Base-by-base conservation (phyloP, 2,888 invertebrate species). In the Xanthostigma xanthostigma region DNA sequence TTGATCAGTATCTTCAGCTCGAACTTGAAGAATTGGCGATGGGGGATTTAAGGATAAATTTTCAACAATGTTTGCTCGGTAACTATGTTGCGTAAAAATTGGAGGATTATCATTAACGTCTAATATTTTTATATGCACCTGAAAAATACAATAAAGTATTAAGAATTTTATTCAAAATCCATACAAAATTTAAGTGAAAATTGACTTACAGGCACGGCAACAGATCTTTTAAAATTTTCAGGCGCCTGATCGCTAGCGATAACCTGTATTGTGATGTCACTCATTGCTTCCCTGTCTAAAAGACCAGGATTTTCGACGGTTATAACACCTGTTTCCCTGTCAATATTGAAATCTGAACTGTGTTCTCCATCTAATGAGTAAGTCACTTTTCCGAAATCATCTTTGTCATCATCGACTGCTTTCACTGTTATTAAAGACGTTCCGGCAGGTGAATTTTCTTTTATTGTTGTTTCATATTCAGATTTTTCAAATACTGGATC, bases 61-160 rank as follows among this genome's bases (percentile, higher is more conserved):
- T 64, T 93, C 92, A 0, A 87, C 84, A 11, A 93, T 84, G 0
- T 81, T 84, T 1, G 84, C 81, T 56, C 79, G 78, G 65, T 91
- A 93, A 9, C 76, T 76, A 43, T 78, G 76, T 56, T 84, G 82
- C 0, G 76, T 78, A 65, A 95, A 94, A 41, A 78, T 69, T 0
- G 94, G 94, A 0, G 81, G 69, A 66, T 93, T 90, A 65, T 94
- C 93, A 65, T 94, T 93, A n/a, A 86, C 78, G 63, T 94, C 93
- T 33, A 76, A 62, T 9, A 93, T 73, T 64, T 79, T 81, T 41
- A 91, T 78, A 59, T 82, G 76, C 2, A 90, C 70, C 81, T 81
- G 59, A 0, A 48, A 56, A 49, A 39, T 51, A 49, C 46, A 55
- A 49, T 39, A 49, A 50, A 46, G 33, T 36, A 49, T 27, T 49